Conservation (phyloP, 2,797 vertebrate species). For the Lindbergichthys nudifrons region DNA sequence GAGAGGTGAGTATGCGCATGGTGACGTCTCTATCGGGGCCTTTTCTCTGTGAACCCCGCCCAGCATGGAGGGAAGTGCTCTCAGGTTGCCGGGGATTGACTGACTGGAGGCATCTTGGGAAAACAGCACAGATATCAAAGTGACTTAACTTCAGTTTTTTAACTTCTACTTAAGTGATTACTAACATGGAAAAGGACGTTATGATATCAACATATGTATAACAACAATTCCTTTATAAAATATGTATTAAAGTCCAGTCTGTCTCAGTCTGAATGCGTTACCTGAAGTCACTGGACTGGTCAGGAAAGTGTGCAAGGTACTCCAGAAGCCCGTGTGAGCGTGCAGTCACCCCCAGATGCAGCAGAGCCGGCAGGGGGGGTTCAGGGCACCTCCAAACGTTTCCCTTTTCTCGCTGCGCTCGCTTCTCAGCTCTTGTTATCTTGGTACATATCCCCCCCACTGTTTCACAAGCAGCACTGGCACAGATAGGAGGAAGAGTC, state of each 20-base stretch:
- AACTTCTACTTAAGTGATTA: too few species aligned
- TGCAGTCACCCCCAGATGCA: constrained; percentile 89
- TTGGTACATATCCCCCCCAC: constrained; percentile 46
- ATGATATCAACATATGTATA: too few species aligned
- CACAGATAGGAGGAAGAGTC: constrained; percentile 90
- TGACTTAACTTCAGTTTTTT: too few species aligned
- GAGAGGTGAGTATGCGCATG: constrained; percentile 57
- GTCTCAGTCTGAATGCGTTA: constrained; percentile 18
- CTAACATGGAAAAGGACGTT: too few species aligned
- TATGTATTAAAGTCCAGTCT: too few species aligned
- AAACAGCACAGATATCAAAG: background rate
- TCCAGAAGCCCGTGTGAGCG: constrained; percentile 83
- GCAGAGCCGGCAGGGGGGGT: constrained; percentile 81
- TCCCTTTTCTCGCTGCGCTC: constrained; percentile 53
- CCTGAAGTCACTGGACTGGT: constrained; percentile 78
- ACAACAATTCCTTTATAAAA: too few species aligned
- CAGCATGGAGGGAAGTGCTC: background rate
- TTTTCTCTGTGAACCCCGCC: background rate
- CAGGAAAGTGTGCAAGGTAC: constrained; percentile 82
- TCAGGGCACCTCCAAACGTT: constrained; percentile 74
- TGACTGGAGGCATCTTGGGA: constrained; percentile 48
- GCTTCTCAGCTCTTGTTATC: constrained; percentile 62
- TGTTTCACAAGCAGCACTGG: constrained; percentile 26
- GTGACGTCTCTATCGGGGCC: constrained; percentile 62
- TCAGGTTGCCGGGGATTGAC: constrained; percentile 8